phyloP scores from a whole-genome alignment of 1,140 invertebrate species.

The Bombus ignitus region DNA sequence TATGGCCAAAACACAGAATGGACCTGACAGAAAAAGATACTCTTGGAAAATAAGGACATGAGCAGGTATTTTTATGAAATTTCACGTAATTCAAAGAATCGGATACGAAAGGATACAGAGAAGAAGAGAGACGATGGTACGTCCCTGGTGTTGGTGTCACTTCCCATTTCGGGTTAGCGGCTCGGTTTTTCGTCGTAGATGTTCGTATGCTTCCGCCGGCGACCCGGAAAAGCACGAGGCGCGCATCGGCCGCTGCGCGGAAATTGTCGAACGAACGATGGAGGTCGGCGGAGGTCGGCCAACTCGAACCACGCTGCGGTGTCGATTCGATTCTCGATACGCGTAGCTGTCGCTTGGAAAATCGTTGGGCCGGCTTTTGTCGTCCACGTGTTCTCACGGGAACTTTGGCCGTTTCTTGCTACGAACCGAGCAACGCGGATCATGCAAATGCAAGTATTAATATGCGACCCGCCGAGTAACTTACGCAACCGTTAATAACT shows the following conservation, averaged over 20 bases:
- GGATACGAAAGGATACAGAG: too few relatives aligned
- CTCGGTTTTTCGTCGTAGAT: slow-evolving; percentile 17
- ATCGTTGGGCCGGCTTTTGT: not conserved
- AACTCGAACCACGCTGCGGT: not conserved
- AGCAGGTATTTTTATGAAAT: not conserved
- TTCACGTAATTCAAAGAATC: not conserved
- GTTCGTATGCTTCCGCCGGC: not conserved
- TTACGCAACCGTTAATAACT: slow-evolving; percentile 33
- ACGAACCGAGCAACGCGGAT: not conserved
- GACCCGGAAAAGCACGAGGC: slow-evolving; percentile 25
- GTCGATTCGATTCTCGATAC: not conserved
- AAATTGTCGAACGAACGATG: slow-evolving; percentile 29
- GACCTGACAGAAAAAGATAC: too few relatives aligned
- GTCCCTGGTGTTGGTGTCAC: not conserved
- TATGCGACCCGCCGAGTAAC: not conserved
- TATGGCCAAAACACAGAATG: too few relatives aligned
- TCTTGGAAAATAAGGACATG: too few relatives aligned
- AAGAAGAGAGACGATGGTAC: not conserved
- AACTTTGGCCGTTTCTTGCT: not conserved
- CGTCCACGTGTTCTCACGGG: not conserved
- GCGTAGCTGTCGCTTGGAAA: not conserved
- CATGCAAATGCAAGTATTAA: slow-evolving; percentile 32
- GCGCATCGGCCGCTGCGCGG: not conserved
- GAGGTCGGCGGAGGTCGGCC: slow-evolving; percentile 38
- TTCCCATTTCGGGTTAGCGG: slow-evolving; percentile 4